These are phyloP conservation scores for Manduca sexta DNA, from an alignment of 1,140 invertebrate species.

Conservation along the genomic window DNA sequence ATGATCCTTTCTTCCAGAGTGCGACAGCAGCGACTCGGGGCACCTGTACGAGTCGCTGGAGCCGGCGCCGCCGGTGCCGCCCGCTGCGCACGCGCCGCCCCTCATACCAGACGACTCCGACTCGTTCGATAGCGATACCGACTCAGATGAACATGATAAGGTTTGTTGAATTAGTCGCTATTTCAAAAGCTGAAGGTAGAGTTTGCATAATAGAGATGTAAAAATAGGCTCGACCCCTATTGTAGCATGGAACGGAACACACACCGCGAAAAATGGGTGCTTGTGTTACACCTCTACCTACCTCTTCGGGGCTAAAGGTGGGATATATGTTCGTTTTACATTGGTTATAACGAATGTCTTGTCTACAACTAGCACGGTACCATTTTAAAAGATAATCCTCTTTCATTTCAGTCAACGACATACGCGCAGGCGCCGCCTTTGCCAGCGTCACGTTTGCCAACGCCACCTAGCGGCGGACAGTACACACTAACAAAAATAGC, in stretches of 20 bases:
- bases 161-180: constrained; percentile 16
- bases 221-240: no score
- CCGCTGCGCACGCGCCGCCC: constrained; percentile 25
- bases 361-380: no score
- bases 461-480: constrained; percentile 71
- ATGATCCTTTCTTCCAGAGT: constrained; percentile 33
- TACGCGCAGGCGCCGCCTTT: constrained; percentile 51
- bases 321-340: no score
- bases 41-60: constrained; percentile 77
- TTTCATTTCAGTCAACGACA: constrained; percentile 33
- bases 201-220: no score
- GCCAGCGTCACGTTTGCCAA: constrained; percentile 73
- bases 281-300: no score
- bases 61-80: constrained; percentile 46
- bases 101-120: constrained; percentile 67
- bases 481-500: constrained; percentile 76
- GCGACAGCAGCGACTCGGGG: constrained; percentile 73
- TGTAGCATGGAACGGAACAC: no score
- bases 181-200: neutral
- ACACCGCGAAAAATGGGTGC: no score
- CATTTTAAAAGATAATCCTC: neutral
- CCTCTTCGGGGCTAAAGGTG: no score
- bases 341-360: no score
- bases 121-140: constrained; percentile 78
- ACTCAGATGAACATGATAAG: constrained; percentile 68